Conservation (phyloP, 2,113 vertebrate species). For the Heterotis niloticus region DNA sequence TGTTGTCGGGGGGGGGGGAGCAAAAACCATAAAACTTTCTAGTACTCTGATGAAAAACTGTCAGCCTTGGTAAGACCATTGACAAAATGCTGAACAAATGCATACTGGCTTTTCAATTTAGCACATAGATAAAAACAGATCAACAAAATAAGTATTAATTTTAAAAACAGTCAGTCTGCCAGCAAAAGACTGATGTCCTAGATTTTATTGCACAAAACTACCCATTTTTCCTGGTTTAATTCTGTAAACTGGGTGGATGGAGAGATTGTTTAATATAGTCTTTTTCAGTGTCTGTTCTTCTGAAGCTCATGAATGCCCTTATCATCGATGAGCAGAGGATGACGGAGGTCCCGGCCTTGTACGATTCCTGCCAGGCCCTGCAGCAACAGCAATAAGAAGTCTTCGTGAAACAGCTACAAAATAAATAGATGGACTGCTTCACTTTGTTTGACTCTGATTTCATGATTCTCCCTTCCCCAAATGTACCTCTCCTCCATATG, state of each 20-base stretch:
- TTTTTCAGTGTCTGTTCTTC: constrained; percentile 69
- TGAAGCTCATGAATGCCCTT: constrained; percentile 73
- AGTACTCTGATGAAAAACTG: constrained; percentile 6
- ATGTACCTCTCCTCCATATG: constrained; percentile 91
- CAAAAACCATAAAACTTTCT: neutral
- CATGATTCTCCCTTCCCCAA: neutral
- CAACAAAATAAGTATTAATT: constrained; percentile 61
- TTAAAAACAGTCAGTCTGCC: constrained; percentile 37
- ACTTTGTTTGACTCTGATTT: neutral
- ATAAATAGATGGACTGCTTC: neutral
- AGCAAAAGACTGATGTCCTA: constrained; percentile 41
- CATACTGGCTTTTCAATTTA: neutral
- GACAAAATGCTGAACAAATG: constrained; percentile 1
- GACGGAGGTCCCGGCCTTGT: constrained; percentile 71
- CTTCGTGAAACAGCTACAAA: neutral
- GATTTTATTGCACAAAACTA: constrained; percentile 58
- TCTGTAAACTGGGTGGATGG: neutral
- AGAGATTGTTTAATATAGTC: constrained; percentile 21
- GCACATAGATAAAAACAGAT: neutral
- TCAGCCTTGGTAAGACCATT: neutral
- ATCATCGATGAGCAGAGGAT: constrained; percentile 76
- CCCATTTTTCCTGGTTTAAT: constrained; percentile 43
- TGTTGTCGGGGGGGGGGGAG: neutral
- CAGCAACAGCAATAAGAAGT: neutral
- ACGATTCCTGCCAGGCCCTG: constrained; percentile 82